A percentile compares a stretch with the other conserved stretches of the same genome.
Conservation (phyloP, 2,888 invertebrate species). For the Fragum fragum region DNA sequence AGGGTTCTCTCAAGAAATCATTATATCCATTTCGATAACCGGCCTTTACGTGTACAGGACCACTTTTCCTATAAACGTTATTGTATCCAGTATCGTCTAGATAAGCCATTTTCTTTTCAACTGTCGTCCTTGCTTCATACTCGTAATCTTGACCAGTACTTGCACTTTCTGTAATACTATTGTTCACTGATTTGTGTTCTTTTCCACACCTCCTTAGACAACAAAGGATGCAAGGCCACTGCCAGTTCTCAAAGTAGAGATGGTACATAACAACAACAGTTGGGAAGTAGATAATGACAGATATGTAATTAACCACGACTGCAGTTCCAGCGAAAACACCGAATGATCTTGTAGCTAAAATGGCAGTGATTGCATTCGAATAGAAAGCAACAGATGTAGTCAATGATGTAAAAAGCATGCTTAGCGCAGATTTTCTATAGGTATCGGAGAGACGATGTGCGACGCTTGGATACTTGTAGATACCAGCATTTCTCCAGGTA, state of each 20-base stretch:
- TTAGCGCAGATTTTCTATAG: slow-evolving; percentile 68
- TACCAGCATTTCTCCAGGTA: slow-evolving; percentile 68
- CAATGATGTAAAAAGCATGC: slow-evolving; percentile 76
- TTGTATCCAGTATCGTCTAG: not conserved
- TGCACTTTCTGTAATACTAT: not conserved
- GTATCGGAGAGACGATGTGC: slow-evolving; percentile 73
- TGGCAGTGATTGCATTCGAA: slow-evolving; percentile 72
- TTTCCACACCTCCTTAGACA: slow-evolving; percentile 4
- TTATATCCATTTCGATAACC: not conserved
- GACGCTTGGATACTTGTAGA: slow-evolving; percentile 53
- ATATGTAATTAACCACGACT: slow-evolving; percentile 73
- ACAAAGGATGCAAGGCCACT: slow-evolving; percentile 54
- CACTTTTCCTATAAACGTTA: not conserved
- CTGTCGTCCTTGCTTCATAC: not conserved
- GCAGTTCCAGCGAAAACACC: slow-evolving; percentile 77
- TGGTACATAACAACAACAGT: slow-evolving; percentile 73
- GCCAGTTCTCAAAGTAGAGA: slow-evolving; percentile 57
- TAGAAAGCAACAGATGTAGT: slow-evolving; percentile 76
- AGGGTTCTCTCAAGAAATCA: not conserved
- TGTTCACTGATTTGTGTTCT: not conserved
- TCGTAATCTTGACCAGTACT: not conserved
- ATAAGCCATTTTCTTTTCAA: not conserved
- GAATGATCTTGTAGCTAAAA: slow-evolving; percentile 77
- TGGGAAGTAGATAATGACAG: slow-evolving; percentile 74
- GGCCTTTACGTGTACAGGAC: not conserved